Conservation (phyloP, 2,113 vertebrate genomes). For the Ictalurus furcatus region DNA sequence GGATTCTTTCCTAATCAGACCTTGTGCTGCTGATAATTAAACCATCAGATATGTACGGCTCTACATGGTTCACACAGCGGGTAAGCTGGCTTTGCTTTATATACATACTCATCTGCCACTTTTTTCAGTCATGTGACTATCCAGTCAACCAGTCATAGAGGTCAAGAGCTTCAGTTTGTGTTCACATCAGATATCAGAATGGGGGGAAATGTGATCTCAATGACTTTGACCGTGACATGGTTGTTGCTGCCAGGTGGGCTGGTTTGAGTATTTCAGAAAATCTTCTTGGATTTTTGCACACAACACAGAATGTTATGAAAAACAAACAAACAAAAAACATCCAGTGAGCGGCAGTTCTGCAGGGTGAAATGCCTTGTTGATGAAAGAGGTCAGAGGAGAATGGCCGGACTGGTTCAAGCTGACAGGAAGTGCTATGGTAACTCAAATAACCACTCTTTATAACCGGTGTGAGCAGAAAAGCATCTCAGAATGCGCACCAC, state of each 20-base stretch:
- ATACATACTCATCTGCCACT: neutral
- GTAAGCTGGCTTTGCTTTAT: slow-evolving; percentile 11
- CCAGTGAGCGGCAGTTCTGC: neutral
- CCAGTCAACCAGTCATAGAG: neutral
- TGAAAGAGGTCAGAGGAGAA: neutral
- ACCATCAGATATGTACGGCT: slow-evolving; percentile 23
- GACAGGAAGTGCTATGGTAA: neutral
- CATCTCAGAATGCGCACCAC: neutral
- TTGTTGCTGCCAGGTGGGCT: neutral
- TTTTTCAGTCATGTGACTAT: neutral
- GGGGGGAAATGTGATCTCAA: neutral
- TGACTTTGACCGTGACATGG: neutral
- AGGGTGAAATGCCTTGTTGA: neutral
- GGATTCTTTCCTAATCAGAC: neutral
- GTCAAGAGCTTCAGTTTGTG: neutral
- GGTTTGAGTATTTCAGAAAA: neutral
- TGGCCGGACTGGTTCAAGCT: neutral
- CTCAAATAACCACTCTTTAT: neutral
- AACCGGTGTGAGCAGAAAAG: neutral
- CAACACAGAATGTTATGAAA: neutral
- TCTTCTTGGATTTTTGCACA: neutral
- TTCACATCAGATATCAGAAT: neutral
- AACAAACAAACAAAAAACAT: neutral
- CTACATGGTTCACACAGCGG: neutral
- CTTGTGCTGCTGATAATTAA: neutral